Evolutionary conservation across 1,140 invertebrate species (phyloP).

Genomic region (Glossosoma conforme): DNA sequence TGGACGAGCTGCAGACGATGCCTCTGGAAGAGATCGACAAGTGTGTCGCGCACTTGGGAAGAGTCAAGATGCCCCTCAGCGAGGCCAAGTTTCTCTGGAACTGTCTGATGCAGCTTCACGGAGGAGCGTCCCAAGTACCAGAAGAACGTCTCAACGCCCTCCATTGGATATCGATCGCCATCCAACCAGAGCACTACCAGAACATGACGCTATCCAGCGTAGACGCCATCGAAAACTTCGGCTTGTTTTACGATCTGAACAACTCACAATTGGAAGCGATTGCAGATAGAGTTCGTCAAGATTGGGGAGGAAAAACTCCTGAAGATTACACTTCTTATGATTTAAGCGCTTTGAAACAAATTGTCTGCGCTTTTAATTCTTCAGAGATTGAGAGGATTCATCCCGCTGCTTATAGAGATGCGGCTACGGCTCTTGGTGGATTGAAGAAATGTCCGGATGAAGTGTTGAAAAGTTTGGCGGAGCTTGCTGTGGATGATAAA

Average conservation of each 20-base stretch:
- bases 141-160: constrained; percentile 40
- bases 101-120: constrained; percentile 34
- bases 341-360: constrained; percentile 43
- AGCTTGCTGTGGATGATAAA: constrained; percentile 37
- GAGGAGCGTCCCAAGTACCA: constrained; percentile 39
- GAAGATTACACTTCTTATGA: constrained; percentile 50
- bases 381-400: constrained; percentile 45
- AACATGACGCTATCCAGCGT: constrained; percentile 47
- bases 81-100: constrained; percentile 42
- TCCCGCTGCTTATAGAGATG: constrained; percentile 44
- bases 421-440: constrained; percentile 39
- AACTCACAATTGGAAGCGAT: constrained; percentile 40
- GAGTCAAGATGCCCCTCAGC: constrained; percentile 29
- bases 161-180: constrained; percentile 44
- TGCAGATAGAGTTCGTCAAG: constrained; percentile 41
- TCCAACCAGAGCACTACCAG: constrained; percentile 40
- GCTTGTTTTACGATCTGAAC: constrained; percentile 42
- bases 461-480: constrained; percentile 39
- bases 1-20: constrained; percentile 36
- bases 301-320: constrained; percentile 47
- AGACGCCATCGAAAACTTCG: constrained; percentile 48
- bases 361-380: constrained; percentile 48
- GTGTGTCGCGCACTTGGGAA: constrained; percentile 39
- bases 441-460: constrained; percentile 40
- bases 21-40: constrained; percentile 35